Evolutionary conservation across 2,888 invertebrate genomes (phyloP), one percentile per base, ranked within the genome.

Genomic region (Agrotis clavis): DNA sequence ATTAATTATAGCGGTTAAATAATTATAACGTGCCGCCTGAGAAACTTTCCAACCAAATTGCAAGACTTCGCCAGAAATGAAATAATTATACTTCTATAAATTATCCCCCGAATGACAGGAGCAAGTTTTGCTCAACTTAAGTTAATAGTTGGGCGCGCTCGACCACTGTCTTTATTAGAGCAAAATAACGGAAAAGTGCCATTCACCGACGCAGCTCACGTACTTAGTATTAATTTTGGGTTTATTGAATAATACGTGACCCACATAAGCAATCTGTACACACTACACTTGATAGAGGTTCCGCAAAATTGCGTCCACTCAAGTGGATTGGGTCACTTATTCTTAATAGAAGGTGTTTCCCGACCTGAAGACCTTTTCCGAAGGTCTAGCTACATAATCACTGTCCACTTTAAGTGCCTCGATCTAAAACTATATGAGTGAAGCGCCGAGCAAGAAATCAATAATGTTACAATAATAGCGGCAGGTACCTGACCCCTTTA

Each of bases 231-330:
- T 94, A 94, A 94, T 94, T 94, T 94, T 92, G 93, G 92, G 94
- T 93, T 94, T 94, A 95, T 95, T 94, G 94, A 95, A 94, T 94
- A 92, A 92, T 92, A 94, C 94, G 94, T 94, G 95, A 93, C 91
- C 91, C 82, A 90, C 92, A 93, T 93, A 89, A 84, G 83, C 89
- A 91, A 94, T 92, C 87, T 85, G 85, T 83, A 83, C 74, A 82
- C 71, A 78, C 86, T 86, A 84, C 77, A 79, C 82, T 88, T 90
- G 89, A 91, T 90, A 91, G 90, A 90, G 90, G 89, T 86, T 85
- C 87, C 89, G 82, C 89, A 87, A 91, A 92, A 92, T 92, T 91
- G 90, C 88, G 87, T 87, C 88, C 90, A 89, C 91, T 91, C 89
- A 83, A 89, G 88, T 87, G 88, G 89, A 92, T 93, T 92, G 90